phyloP scores from a whole-genome alignment of 1,140 invertebrate genomes.

The Aphelenchoides avenae region DNA sequence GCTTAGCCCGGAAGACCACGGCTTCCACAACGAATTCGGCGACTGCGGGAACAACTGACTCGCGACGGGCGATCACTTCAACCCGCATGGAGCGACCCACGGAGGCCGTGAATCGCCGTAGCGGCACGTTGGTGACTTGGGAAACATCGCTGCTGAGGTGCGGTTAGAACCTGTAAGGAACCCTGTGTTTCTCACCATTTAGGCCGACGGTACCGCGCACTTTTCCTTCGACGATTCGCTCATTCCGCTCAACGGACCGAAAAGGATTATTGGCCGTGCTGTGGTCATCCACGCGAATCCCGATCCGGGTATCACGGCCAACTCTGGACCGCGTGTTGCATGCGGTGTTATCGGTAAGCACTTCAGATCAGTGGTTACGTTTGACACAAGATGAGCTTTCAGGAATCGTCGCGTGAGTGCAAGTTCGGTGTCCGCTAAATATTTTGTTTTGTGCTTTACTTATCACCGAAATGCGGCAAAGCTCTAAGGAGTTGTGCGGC shows the following conservation, averaged over 20 bases:
- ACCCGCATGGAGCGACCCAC: constrained; percentile 63
- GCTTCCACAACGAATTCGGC: constrained; percentile 44
- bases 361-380: too few relatives aligned
- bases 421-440: too few relatives aligned
- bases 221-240: constrained; percentile 68
- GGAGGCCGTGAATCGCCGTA: constrained; percentile 39
- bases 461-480: too few relatives aligned
- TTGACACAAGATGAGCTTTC: too few relatives aligned
- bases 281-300: constrained; percentile 69
- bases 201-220: constrained; percentile 63
- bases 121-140: constrained; percentile 52
- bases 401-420: too few relatives aligned
- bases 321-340: too few relatives aligned
- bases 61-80: constrained; percentile 73
- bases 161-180: not conserved
- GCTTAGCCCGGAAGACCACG: constrained; percentile 32
- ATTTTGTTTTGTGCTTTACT: too few relatives aligned
- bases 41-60: constrained; percentile 64
- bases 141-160: constrained; percentile 39
- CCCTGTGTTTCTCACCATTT: constrained; percentile 9
- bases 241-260: constrained; percentile 66
- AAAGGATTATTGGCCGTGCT: constrained; percentile 72
- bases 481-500: too few relatives aligned
- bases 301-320: too few relatives aligned
- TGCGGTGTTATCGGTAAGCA: too few relatives aligned